These are phyloP conservation scores for Larimichthys crocea DNA, from an alignment of 2,113 vertebrate genomes.

Conservation along the genomic window DNA sequence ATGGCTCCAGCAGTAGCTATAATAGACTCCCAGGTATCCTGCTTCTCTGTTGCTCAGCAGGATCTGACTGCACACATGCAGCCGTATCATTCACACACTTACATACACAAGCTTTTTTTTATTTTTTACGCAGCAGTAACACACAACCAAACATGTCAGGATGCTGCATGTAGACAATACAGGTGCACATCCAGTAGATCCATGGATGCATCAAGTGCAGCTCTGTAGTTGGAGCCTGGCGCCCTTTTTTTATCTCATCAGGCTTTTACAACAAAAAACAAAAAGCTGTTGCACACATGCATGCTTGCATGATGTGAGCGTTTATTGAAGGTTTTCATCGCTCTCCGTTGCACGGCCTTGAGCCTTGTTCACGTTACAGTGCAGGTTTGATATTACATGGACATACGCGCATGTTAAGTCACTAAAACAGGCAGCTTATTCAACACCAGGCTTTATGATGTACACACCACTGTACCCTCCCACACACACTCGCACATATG, in stretches of 20 bases:
- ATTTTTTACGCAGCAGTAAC: neutral
- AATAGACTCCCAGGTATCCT: neutral
- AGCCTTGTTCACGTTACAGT: neutral
- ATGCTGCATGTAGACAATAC: constrained; percentile 3
- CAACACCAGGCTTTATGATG: neutral
- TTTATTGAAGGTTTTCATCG: neutral
- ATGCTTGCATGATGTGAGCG: neutral
- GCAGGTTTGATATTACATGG: neutral
- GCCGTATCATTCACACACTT: neutral
- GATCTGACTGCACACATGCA: constrained; percentile 4
- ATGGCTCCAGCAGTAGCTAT: constrained; percentile 22
- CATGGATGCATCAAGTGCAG: constrained; percentile 11
- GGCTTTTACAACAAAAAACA: neutral
- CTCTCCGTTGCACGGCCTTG: neutral
- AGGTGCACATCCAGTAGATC: neutral
- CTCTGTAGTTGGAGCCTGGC: neutral
- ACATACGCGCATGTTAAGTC: neutral
- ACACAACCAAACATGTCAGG: neutral
- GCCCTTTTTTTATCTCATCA: neutral
- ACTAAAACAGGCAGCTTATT: neutral
- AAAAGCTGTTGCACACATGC: constrained; percentile 4
- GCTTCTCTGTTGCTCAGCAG: neutral
- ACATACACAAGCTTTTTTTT: neutral
- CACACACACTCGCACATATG: too few relatives aligned
- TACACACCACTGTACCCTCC: neutral